Evolutionary conservation across 2,113 vertebrate genomes (phyloP), one percentile per base, ranked within the genome.

Genomic region (Oreocharis arfaki): DNA sequence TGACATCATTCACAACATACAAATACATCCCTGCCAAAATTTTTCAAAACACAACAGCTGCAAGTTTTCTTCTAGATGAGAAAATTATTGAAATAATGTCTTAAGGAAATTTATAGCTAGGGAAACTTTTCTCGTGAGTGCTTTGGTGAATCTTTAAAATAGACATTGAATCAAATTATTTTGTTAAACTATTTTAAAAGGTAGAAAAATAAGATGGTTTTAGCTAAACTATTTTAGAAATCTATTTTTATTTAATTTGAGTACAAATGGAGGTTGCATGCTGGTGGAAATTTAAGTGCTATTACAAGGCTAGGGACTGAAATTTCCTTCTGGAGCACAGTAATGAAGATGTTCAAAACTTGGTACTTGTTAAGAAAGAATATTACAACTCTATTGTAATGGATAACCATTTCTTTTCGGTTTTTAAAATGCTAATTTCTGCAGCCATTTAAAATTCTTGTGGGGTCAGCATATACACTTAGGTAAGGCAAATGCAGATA

Each of bases 11-110:
- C 55, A 77, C 68, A 95, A 79, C 63, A 90, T 52, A 85, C 57
- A 87, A 97, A 79, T 82, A n/a, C 6, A 75, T 41, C 26, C 52
- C n/a, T 95, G 96, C 84, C 92, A 95, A 92, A 68, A 13, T 32
- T 95, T 94, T 79, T 93, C 57, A 71, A 87, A 96, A 95, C 63
- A 85, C 44, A 87, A 79, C 94, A 97, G 93, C 93, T 97, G 91
- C 87, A 89, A 89, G 52, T 87, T 96, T 94, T 93, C 93, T 91
- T 68, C 76, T 71, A 84, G 41, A 87, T 65, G 77, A 57, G 60
- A 85, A 95, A 92, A n/a, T 60, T 87, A 79, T 14, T 76, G 70
- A 95, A 95, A 53, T 27, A 76, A 19, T 84, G 26, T 83, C 44
- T 71, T 76, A 49, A 76, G 46, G 33, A 87, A 77, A 75, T 84